These are phyloP conservation scores for Pyrgilauda ruficollis DNA, from an alignment of 2,113 vertebrate genomes.

Conservation along the genomic window DNA sequence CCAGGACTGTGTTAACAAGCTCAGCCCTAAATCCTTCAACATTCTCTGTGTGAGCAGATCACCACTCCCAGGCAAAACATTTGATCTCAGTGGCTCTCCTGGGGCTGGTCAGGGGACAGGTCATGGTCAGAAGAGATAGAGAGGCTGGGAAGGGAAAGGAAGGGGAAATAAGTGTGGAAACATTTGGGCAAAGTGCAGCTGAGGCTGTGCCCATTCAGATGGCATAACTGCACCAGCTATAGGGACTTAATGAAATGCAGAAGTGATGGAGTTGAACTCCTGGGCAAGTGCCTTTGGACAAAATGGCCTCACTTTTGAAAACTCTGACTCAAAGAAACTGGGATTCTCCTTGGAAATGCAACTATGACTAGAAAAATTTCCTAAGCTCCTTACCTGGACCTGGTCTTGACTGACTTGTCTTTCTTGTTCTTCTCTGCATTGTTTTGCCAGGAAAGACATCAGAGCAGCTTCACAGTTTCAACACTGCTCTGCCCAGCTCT, in stretches of 20 bases:
- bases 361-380: not conserved
- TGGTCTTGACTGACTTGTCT: not conserved
- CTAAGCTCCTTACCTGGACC: not conserved
- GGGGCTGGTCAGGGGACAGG: not conserved
- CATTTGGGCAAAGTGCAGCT: not conserved
- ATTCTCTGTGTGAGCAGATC: not conserved
- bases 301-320: not conserved
- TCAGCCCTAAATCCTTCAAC: not conserved
- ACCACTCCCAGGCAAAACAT: not conserved
- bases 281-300: not conserved
- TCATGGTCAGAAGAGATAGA: not conserved
- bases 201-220: not conserved
- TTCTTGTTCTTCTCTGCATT: not conserved
- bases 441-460: not conserved
- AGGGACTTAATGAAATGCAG: not conserved
- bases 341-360: not conserved
- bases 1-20: not conserved
- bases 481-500: not conserved
- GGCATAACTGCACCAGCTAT: not conserved
- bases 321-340: not conserved
- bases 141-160: not conserved
- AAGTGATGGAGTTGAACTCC: not conserved
- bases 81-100: not conserved
- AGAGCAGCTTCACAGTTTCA: not conserved
- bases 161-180: not conserved